phyloP scores from a whole-genome alignment of 2,113 vertebrate species.

The Camarhynchus parvulus region DNA sequence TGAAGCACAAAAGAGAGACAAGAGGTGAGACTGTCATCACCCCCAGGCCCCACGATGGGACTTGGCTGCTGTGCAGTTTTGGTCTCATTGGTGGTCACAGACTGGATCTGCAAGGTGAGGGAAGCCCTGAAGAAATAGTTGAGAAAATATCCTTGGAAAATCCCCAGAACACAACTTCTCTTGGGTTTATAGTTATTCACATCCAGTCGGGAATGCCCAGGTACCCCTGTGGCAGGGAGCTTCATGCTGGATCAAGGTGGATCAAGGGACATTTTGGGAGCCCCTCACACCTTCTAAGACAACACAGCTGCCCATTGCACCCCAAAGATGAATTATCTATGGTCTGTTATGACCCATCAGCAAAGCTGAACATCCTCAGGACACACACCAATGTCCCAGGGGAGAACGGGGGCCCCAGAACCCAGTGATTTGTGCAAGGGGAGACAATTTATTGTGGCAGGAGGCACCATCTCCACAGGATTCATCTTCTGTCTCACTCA shows the following conservation, averaged over 20 bases:
- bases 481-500: neutral
- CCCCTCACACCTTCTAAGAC: no score
- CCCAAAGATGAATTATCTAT: no score
- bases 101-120: rapidly evolving
- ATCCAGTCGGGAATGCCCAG: rapidly evolving
- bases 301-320: neutral
- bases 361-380: no score
- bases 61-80: rapidly evolving
- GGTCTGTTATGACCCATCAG: no score
- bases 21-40: neutral
- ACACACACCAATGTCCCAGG: neutral
- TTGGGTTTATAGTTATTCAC: neutral
- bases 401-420: neutral
- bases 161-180: neutral
- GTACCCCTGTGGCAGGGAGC: rapidly evolving
- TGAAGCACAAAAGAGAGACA: neutral
- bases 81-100: neutral
- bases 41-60: rapidly evolving
- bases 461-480: neutral
- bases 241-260: neutral
- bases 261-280: rapidly evolving
- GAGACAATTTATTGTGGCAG: rapidly evolving
- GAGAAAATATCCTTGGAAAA: neutral
- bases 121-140: rapidly evolving
- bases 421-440: neutral